A percentile compares a stretch with the other conserved stretches of the same genome.
phyloP scores from a whole-genome alignment of 1,140 invertebrate species.

The Drosophila tani region DNA sequence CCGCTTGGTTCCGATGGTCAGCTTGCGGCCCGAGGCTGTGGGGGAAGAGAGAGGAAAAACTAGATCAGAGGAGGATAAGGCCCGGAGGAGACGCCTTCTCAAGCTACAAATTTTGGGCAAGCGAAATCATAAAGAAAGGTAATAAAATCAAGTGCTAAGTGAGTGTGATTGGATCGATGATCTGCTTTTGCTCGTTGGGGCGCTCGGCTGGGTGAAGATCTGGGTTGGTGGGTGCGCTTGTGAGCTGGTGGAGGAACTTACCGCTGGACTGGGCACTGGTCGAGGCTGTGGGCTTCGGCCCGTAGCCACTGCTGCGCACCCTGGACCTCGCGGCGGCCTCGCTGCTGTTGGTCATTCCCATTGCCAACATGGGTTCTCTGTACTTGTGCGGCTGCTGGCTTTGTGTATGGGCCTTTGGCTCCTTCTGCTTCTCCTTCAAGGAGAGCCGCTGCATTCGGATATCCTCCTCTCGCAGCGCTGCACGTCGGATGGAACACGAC shows the following conservation, averaged over 20 bases:
- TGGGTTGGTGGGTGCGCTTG: conserved; percentile 46
- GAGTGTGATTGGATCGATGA: conserved; percentile 23
- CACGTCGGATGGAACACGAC: conserved; percentile 5
- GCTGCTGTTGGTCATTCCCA: conserved; percentile 10
- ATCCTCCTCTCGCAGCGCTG: conserved; percentile 80
- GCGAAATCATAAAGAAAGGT: conserved; percentile 33
- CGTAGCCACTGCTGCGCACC: conserved; percentile 68
- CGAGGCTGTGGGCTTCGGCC: conserved; percentile 32
- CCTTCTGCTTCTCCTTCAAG: conserved; percentile 54
- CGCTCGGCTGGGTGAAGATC: conserved; percentile 40
- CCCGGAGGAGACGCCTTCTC: not conserved
- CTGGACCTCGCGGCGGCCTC: conserved; percentile 39
- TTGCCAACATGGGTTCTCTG: conserved; percentile 60
- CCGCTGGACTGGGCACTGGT: conserved; percentile 27
- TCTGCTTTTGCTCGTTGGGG: conserved; percentile 32
- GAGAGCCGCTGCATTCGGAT: conserved; percentile 70
- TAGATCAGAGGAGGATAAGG: not conserved
- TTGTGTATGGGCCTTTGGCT: conserved; percentile 10
- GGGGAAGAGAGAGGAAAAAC: not conserved
- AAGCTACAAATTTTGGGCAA: conserved; percentile 41
- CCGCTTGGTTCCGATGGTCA: conserved; percentile 89
- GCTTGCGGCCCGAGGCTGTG: conserved; percentile 89
- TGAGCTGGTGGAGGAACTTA: conserved; percentile 36
- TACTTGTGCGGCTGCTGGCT: conserved; percentile 8
- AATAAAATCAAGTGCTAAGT: conserved; percentile 43